Conservation (phyloP, 1,140 invertebrate genomes). For the Ostrea edulis region DNA sequence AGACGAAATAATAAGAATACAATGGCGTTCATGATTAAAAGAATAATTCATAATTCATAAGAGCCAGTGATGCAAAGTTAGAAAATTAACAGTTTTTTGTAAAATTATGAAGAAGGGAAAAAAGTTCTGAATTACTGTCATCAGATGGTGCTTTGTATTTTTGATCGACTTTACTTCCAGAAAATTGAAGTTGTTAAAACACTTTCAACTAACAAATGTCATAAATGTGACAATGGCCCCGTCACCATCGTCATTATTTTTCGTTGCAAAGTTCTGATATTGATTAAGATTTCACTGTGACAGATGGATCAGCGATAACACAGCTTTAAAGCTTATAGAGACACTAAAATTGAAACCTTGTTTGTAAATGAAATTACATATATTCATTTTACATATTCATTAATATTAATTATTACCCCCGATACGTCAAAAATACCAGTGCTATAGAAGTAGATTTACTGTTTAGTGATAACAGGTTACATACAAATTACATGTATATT, state of each 20-base stretch:
- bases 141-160: not conserved
- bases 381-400: too few species aligned
- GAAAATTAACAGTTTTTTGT: slow-evolving; percentile 18
- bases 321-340: too few species aligned
- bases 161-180: not conserved
- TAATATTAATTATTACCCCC: too few species aligned
- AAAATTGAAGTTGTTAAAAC: not conserved
- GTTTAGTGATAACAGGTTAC: too few species aligned
- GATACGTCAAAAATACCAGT: too few species aligned
- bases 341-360: too few species aligned
- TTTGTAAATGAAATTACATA: too few species aligned
- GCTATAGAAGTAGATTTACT: too few species aligned
- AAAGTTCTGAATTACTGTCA: not conserved
- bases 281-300: not conserved
- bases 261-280: not conserved
- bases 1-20: slow-evolving; percentile 33
- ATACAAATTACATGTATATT: too few species aligned
- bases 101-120: not conserved
- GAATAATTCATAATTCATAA: slow-evolving; percentile 32
- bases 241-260: not conserved
- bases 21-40: slow-evolving; percentile 21
- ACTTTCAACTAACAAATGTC: not conserved
- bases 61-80: slow-evolving; percentile 18
- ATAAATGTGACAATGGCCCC: not conserved
- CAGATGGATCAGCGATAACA: too few species aligned